Percentiles rank a stretch among this genome's conserved stretches.
Evolutionary conservation across 1,140 invertebrate species (phyloP).

Genomic region (Mycetomoellerius zeteki): DNA sequence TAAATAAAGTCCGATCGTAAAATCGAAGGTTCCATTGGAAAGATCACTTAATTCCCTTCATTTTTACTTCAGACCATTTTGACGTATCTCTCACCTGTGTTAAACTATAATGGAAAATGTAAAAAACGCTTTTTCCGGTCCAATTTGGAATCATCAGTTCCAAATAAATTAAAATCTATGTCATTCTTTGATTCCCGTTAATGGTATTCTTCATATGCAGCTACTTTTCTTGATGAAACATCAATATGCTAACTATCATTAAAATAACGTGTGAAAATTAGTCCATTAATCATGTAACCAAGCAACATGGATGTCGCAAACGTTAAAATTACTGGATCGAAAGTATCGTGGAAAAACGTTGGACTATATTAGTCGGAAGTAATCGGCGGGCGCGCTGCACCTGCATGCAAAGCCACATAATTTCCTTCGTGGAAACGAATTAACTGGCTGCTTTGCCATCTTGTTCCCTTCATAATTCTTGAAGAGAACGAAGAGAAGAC

Average conservation of each 20-base stretch:
- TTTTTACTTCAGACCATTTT: no score
- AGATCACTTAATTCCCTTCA: no score
- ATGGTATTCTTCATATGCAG: no score
- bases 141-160: no score
- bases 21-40: no score
- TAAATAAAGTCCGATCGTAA: no score
- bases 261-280: constrained; percentile 34
- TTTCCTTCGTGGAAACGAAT: constrained; percentile 67
- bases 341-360: constrained; percentile 30
- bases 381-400: constrained; percentile 21
- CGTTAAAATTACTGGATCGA: constrained; percentile 29
- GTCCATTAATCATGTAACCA: constrained; percentile 29
- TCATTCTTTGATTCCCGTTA: background rate
- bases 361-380: constrained; percentile 31
- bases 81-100: no score
- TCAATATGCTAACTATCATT: constrained; percentile 24
- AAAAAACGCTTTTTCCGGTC: no score
- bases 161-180: background rate
- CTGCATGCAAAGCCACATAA: constrained; percentile 57
- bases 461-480: constrained; percentile 26
- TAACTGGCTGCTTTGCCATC: constrained; percentile 3
- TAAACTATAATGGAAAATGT: no score
- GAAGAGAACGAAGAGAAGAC: background rate
- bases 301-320: constrained; percentile 13
- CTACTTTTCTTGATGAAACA: background rate